Base-by-base conservation (phyloP, 2,113 vertebrate species). In the Helogale parvula region DNA sequence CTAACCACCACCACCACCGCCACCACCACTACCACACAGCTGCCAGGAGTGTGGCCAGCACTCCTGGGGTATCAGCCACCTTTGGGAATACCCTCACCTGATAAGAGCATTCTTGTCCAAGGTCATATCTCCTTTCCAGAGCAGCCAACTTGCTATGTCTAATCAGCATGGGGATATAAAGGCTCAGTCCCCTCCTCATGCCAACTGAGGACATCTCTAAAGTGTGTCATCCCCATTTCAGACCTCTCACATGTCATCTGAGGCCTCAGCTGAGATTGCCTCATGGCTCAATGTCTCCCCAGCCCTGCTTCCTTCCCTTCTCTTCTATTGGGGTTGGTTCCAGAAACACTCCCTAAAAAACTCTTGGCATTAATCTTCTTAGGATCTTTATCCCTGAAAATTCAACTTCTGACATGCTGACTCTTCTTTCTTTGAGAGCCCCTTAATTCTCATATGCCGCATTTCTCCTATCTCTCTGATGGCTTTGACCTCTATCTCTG, bases 161-260 rank as follows among this genome's bases (percentile, higher is more conserved):
- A n/a, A 19, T 5, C n/a, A 41, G 8, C 8, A 0, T 27, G 29
- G 27, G 10, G 11, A 1, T 27, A 7, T 3, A 65, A 38, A 47
- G 17, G n/a, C 35, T 85, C 54, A 6, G 50, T 45, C 17, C 45
- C 90, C 9, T 35, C 90, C 9, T 35, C 8, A 41, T 14, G 11
- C 11, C 7, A 74, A 33, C 65, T 57, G 31, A 19, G 38, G 72
- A 45, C 41, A 71, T 63, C 29, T 79, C 54, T 21, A 27, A 85
- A 72, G 45, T 54, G 45, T 54, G 23, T 19, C 45, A 38, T 7
- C 29, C 29, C 12, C 2, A 11, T 90, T 60, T 88, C 83, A 52
- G 83, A 35, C 45, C 9, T 54, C 54, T 5, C 10, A 1, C 3
- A 4, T 6, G 45, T 57, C 50, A 35, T 17, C 35, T 38, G 83